Evolutionary conservation across 2,797 vertebrate genomes (phyloP), one percentile per base, ranked within the genome.

Genomic region (Crocodylus rhombifer): DNA sequence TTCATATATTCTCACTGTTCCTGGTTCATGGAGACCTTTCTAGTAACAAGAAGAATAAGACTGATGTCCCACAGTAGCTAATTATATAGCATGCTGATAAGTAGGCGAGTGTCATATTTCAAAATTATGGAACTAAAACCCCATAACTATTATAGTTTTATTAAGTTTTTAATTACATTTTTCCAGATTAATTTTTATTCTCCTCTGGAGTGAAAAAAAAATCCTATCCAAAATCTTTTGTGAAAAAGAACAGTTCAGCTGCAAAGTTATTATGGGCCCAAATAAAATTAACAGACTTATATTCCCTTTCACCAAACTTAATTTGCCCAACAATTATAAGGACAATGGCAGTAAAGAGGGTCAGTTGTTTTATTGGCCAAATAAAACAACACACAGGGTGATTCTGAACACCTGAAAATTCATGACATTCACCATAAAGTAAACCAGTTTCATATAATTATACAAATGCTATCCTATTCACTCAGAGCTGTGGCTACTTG

Each of bases 401-500:
- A 80, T 7, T 42, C 67, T 69, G 67, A 36, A 69, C 33, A 36
- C 82, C 74, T 84, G 58, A 95, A 25, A 86, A 84, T 3, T 2
- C 36, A 6, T 42, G 51, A 14, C 0, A 6, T 2, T 1, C 3
- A 6, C 4, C 4, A 42, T 84, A 64, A n/a, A n/a, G 81, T 30
- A 2, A 55, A 58, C 8, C 17, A 4, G 36, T 64, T 77, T 92
- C 73, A 3, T 87, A 80, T 92, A 89, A 80, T 86, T 87, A 42
- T 9, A 0, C 87, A 57, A 80, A 80, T 69, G 36, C 10, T 80
- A 2, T 76, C 86, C 55, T 33, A 62, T 28, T 33, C 18, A 36
- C n/a, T 77, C 14, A 91, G 92, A 92, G 77, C 77, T 82, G 13
- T 75, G 61, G 42, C 33, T 95, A 67, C 90, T 89, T 89, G 92